phyloP scores from a whole-genome alignment of 2,888 invertebrate genomes.

The Cheilosia grossa region DNA sequence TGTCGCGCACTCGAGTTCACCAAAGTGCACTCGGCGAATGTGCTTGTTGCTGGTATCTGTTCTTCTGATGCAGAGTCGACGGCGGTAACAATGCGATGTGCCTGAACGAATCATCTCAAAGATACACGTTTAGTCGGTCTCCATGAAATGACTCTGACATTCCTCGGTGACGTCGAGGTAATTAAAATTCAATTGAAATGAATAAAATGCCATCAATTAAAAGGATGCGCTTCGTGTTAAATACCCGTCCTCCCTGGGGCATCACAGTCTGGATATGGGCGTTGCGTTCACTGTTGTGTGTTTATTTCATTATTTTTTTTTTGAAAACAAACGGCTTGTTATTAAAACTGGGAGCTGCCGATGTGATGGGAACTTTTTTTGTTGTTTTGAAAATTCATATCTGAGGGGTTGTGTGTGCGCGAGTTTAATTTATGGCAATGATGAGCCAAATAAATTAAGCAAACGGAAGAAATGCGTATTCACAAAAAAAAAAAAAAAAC shows the following conservation, averaged over 20 bases:
- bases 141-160: conserved; percentile 80
- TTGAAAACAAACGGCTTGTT: conserved; percentile 54
- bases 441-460: conserved; percentile 67
- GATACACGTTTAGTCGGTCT: not conserved
- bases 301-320: conserved; percentile 48
- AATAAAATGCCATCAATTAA: conserved; percentile 75
- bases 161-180: conserved; percentile 82
- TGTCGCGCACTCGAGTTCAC: conserved; percentile 67
- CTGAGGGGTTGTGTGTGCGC: not conserved
- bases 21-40: conserved; percentile 55
- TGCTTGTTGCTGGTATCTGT: conserved; percentile 28
- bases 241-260: conserved; percentile 68
- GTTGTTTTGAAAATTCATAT: not conserved
- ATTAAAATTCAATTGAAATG: conserved; percentile 82
- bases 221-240: conserved; percentile 72
- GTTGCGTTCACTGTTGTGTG: not conserved
- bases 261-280: conserved; percentile 15
- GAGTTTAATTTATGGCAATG: conserved; percentile 65
- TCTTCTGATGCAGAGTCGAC: not conserved
- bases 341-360: conserved; percentile 39
- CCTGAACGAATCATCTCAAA: conserved; percentile 22
- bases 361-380: conserved; percentile 18
- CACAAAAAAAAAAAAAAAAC: conserved; percentile 14
- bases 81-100: conserved; percentile 56
- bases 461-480: not conserved